Evolutionary conservation across 2,113 vertebrate genomes (phyloP).

Genomic region (Sapayoa aenigma): DNA sequence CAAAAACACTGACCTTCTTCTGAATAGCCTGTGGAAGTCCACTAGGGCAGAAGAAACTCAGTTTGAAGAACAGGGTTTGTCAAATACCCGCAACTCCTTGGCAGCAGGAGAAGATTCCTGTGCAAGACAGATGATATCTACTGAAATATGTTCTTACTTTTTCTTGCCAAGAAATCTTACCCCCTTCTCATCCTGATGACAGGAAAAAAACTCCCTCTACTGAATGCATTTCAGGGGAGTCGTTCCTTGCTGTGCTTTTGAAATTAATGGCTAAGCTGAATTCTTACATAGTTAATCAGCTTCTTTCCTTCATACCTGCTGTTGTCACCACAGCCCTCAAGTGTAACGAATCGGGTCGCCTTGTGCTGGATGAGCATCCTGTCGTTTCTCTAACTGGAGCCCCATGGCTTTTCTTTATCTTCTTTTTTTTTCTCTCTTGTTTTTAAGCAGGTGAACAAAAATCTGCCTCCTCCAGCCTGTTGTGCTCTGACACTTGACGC

Average conservation of each 20-base stretch:
- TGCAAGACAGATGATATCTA: slow-evolving; percentile 68
- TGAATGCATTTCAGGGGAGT: slow-evolving; percentile 30
- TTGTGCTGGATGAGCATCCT: neutral
- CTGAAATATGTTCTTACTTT: slow-evolving; percentile 61
- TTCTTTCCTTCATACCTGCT: slow-evolving; percentile 32
- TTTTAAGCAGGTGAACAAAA: slow-evolving; percentile 19
- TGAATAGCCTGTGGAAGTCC: slow-evolving; percentile 7
- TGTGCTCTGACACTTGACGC: neutral
- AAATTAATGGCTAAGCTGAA: slow-evolving; percentile 47
- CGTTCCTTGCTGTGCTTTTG: slow-evolving; percentile 36
- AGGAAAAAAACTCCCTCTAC: slow-evolving; percentile 32
- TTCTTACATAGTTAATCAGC: slow-evolving; percentile 2
- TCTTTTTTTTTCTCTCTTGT: neutral
- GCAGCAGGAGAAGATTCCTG: slow-evolving; percentile 56
- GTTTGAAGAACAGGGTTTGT: slow-evolving; percentile 51
- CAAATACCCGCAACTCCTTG: slow-evolving; percentile 52
- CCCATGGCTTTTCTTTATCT: slow-evolving; percentile 1
- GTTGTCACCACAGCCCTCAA: slow-evolving; percentile 28
- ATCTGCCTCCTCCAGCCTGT: neutral
- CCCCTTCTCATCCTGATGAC: slow-evolving; percentile 44
- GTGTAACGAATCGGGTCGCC: neutral
- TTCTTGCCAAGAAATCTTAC: slow-evolving; percentile 63
- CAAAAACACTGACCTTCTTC: neutral
- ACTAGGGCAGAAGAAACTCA: slow-evolving; percentile 9
- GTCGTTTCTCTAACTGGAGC: neutral